Base-by-base conservation (phyloP, 1,140 invertebrate genomes). In the Drosophila grimshawi region DNA sequence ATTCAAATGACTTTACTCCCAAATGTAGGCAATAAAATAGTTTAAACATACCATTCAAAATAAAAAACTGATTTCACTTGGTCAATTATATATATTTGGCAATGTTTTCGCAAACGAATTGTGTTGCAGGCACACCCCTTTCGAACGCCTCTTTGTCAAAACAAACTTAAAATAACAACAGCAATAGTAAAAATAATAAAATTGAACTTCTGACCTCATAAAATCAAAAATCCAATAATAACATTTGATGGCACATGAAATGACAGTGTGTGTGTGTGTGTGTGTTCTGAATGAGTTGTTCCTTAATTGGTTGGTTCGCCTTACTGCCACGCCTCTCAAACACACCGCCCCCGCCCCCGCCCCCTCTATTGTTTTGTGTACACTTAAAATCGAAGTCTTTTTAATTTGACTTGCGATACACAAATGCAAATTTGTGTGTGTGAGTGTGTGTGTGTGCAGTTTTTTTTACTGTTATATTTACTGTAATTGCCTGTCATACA, bases 341-440 rank as follows among this genome's bases (percentile, higher is more conserved):
- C 19, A 19, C 3, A 3, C 2, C 37, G 0, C 3, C 11, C 4
- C 7, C 19, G 5, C 19, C 1, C 3, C 2, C 10, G 27, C 32
- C 5, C 46, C 27, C n/a, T 49, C 32, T 45, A 29, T 69, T 53
- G 33, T n/a, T 43, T 10, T 55, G 55, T 57, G 32, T 46, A 45
- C 79, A 73, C 67, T 78, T 79, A 78, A 76, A 88, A 79, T 80
- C 64, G 68, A 55, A 78, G 61, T 55, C 61, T 78, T 65, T 70
- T 78, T 83, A 80, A 83, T 88, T 88, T 83, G 53, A 88, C 68
- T 71, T 71, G 62, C 59, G 61, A 46, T 81, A 71, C 81, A 78
- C 81, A 85, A 76, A 80, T 88, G 85, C 53, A 71, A 35, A 39
- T 51, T 39, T 39, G 53, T 33, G 27, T 41, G 6, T 41, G 30